Conservation (phyloP, 2,888 invertebrate genomes). For the Podotricha telesiphe region DNA sequence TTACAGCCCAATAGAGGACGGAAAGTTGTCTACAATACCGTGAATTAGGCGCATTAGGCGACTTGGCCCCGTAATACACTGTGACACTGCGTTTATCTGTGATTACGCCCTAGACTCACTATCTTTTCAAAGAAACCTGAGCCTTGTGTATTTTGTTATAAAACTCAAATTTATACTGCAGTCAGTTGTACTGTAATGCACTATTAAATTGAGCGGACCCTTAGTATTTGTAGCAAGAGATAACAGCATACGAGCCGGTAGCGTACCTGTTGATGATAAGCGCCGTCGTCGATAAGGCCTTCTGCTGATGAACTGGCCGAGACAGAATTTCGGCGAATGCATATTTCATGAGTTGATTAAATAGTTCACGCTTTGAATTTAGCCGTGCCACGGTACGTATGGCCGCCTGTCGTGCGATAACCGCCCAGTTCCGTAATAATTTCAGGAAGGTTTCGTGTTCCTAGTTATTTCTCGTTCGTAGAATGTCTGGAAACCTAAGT, state of each 20-base stretch:
- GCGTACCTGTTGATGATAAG: conserved; percentile 83
- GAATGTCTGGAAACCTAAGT: conserved; percentile 25
- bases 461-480: conserved; percentile 44
- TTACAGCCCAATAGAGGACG: conserved; percentile 31
- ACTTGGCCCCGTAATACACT: conserved; percentile 74
- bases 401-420: conserved; percentile 54
- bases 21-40: conserved; percentile 73
- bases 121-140: conserved; percentile 13
- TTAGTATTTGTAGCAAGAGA: conserved; percentile 82
- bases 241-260: conserved; percentile 79
- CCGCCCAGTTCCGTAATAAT: conserved; percentile 56
- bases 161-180: conserved; percentile 47
- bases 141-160: conserved; percentile 32
- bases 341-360: conserved; percentile 83
- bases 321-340: conserved; percentile 80
- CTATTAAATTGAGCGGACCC: conserved; percentile 49
- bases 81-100: conserved; percentile 77
- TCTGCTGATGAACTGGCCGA: conserved; percentile 76
- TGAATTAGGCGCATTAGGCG: conserved; percentile 79
- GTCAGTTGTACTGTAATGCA: conserved; percentile 49
- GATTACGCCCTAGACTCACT: conserved; percentile 62
- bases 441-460: conserved; percentile 47
- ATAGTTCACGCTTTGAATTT: conserved; percentile 79
- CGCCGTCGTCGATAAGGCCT: conserved; percentile 78
- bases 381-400: conserved; percentile 54